Evolutionary conservation across 2,888 invertebrate species (phyloP), one percentile per base, ranked within the genome.

Genomic region (Nematopogon swammerdamellus): DNA sequence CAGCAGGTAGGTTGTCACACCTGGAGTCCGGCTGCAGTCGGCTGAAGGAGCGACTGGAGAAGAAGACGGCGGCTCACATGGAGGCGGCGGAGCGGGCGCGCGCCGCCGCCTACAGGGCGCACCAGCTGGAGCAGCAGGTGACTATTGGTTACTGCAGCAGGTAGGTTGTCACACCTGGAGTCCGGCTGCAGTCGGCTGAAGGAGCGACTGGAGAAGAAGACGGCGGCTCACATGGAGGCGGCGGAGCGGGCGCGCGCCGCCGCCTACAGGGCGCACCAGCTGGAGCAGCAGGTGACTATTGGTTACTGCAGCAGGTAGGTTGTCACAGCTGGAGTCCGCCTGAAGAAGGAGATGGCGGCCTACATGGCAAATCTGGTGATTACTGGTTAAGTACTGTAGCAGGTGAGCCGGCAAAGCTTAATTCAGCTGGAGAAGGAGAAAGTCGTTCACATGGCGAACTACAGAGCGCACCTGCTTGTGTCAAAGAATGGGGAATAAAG

Each of bases 91-190:
- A 93, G 70, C 80, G 89, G 20, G 86, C 81, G 4, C n/a, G n/a
- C n/a, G n/a, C n/a, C n/a, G n/a, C 82, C 1, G 81, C 83, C 49
- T 72, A 76, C 59, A 63, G 83, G 51, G 80, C 86, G 3, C 82
- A 82, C 49, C 86, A 85, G 64, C 65, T 89, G 25, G 85, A 86
- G 54, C 83, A 84, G 55, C 82, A 84, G 63, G 79, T 67, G 25
- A 25, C 25, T 10, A 4, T 6, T 10, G 25, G 25, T n/a, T 6
- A 10, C 25, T 4, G 10, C 25, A 25, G 25, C 25, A 64, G 96
- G 97, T 76, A 89, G 92, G 64, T 95, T 96, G 73, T n/a, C n/a
- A n/a, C 95, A 96, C 69, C 79, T 95, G 58, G 92, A 95, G 68
- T 88, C 91, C 2, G 88, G 90, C 52, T 76, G 95, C 54, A 75